Evolutionary conservation across 2,113 vertebrate genomes (phyloP), one percentile per base, ranked within the genome.

Genomic region (Setophaga petechia): DNA sequence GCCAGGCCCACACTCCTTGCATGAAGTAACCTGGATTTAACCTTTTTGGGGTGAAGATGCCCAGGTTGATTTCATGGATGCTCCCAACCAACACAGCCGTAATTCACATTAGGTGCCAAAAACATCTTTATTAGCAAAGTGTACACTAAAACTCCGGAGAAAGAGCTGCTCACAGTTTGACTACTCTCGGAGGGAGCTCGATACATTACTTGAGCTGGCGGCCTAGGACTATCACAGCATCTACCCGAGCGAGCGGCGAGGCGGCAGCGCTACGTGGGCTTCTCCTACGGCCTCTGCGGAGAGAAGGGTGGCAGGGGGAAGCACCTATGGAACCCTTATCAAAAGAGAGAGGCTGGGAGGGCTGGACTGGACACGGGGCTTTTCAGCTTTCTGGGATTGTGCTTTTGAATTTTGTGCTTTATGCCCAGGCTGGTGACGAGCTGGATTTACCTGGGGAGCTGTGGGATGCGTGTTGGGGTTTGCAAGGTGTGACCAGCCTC

Each of bases 101-200:
- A 28, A 58, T 28, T 58, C n/a, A 6, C 23, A 0, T 44, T 27
- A 92, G 94, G 94, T 97, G 97, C 96, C 96, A 97, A 98, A 97
- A 97, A 75, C 93, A 94, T 97, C 90, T 98, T 97, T 97, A 98
- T 98, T 98, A 97, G 96, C 96, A 97, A 98, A 97, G 95, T 97
- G 96, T 96, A 95, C 95, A 92, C 97, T 97, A 97, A 96, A 97
- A 97, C 95, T 95, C 92, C 95, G 84, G 90, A 95, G 90, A 79
- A 94, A 96, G 94, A 96, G 96, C 88, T 83, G 95, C 97, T 97
- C 94, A 96, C 95, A 95, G 95, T 96, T 97, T 86, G 58, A 80
- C 97, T 97, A 97, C 88, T 96, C 83, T 97, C 87, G 35, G 79
- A 85, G 93, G 94, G 92, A 94, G 92, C 90, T 94, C 3, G 41